Evolutionary conservation across 2,797 vertebrate genomes (phyloP).

Genomic region (Xerus rutilus): DNA sequence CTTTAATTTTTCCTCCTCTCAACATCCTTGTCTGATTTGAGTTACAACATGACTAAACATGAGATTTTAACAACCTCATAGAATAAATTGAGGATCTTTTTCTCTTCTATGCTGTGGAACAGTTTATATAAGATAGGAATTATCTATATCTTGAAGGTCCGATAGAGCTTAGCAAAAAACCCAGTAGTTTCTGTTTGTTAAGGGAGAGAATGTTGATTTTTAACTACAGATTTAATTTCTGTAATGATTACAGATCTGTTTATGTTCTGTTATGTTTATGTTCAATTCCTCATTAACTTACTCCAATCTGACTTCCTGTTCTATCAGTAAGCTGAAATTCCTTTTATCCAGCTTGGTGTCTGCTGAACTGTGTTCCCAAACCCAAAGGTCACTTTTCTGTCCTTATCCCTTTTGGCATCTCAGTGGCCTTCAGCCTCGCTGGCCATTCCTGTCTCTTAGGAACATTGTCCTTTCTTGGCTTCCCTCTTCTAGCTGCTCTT

Average conservation of each 20-base stretch:
- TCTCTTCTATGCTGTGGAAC: background rate
- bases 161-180: constrained; percentile 5
- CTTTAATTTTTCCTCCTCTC: constrained; percentile 21
- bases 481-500: background rate
- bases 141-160: background rate
- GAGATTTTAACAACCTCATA: background rate
- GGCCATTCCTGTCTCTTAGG: background rate
- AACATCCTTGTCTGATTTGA: constrained; percentile 30
- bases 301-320: background rate
- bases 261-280: background rate
- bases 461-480: background rate
- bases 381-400: background rate
- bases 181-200: background rate
- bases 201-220: background rate
- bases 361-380: background rate
- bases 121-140: background rate
- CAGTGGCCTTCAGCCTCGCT: background rate
- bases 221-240: constrained; percentile 26
- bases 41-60: background rate
- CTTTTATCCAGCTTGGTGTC: background rate
- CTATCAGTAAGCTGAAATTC: background rate
- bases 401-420: background rate
- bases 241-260: background rate
- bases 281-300: background rate
- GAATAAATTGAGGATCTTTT: background rate